Evolutionary conservation across 1,140 invertebrate species (phyloP).

Genomic region (Andricus grossulariae): DNA sequence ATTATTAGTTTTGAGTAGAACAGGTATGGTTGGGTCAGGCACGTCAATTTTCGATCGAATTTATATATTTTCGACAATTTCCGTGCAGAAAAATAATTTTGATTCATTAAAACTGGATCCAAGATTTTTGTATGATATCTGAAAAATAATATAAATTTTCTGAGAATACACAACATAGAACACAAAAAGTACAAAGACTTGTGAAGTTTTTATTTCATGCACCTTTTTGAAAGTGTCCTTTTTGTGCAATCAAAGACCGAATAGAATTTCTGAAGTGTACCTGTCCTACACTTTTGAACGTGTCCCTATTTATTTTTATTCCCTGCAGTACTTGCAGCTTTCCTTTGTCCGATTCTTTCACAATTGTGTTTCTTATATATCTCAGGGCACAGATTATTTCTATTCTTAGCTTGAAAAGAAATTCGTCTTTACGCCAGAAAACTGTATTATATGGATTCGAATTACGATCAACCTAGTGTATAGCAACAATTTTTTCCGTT

Average conservation of each 20-base stretch:
- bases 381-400: not conserved
- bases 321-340: not conserved
- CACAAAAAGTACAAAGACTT: too few relatives aligned
- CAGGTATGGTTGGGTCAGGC: too few relatives aligned
- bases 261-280: not conserved
- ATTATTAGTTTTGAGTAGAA: too few relatives aligned
- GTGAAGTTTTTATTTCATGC: too few relatives aligned
- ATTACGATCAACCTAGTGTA: too few relatives aligned
- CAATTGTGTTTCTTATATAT: conserved; percentile 3
- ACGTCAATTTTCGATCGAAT: too few relatives aligned
- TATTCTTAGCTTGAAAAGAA: not conserved
- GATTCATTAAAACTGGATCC: too few relatives aligned
- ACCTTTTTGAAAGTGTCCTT: not conserved
- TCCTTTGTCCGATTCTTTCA: not conserved
- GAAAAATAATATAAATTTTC: too few relatives aligned
- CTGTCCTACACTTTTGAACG: not conserved
- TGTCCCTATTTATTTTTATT: conserved; percentile 1
- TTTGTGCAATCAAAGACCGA: not conserved
- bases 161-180: too few relatives aligned
- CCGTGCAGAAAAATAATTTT: not conserved
- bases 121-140: too few relatives aligned
- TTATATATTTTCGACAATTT: too few relatives aligned
- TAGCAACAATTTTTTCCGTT: too few relatives aligned
- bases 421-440: not conserved
- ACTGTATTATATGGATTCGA: not conserved